Percentiles rank a stretch among this genome's conserved stretches.
These are phyloP conservation scores for Mamestra configurata DNA, from an alignment of 1,140 invertebrate species.

Conservation along the genomic window DNA sequence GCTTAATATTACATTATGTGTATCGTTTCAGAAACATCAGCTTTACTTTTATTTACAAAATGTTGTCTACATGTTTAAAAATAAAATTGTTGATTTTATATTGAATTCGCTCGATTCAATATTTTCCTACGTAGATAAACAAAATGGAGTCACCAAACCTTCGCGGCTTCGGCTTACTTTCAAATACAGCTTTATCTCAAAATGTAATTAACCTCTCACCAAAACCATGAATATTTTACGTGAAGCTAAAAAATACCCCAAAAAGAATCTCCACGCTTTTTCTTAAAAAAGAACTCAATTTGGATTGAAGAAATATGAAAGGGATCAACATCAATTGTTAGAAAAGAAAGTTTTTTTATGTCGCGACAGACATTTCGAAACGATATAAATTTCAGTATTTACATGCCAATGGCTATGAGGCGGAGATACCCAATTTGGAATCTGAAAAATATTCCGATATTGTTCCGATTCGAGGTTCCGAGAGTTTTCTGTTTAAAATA, in stretches of 20 bases:
- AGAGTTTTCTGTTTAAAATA: constrained; percentile 6
- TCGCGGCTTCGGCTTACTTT: background rate
- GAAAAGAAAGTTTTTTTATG: constrained; percentile 53
- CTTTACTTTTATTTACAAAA: no score
- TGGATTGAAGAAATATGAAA: constrained; percentile 48
- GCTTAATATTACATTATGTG: no score
- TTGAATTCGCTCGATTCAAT: no score
- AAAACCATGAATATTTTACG: constrained; percentile 28
- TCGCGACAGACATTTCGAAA: constrained; percentile 42
- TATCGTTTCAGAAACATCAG: no score
- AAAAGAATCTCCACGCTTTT: constrained; percentile 14
- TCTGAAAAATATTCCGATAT: constrained; percentile 41
- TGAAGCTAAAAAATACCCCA: background rate
- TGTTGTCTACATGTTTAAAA: no score
- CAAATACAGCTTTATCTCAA: background rate
- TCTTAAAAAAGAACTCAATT: constrained; percentile 46
- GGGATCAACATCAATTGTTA: constrained; percentile 47
- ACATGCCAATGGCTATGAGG: constrained; percentile 49
- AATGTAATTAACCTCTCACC: constrained; percentile 10
- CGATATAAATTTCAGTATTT: constrained; percentile 52
- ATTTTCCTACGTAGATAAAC: no score
- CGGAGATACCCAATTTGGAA: constrained; percentile 39
- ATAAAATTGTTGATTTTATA: no score
- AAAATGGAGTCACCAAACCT: background rate
- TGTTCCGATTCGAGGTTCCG: constrained; percentile 1